Evolutionary conservation across 1,140 invertebrate species (phyloP).

Genomic region (Orussus abietinus): DNA sequence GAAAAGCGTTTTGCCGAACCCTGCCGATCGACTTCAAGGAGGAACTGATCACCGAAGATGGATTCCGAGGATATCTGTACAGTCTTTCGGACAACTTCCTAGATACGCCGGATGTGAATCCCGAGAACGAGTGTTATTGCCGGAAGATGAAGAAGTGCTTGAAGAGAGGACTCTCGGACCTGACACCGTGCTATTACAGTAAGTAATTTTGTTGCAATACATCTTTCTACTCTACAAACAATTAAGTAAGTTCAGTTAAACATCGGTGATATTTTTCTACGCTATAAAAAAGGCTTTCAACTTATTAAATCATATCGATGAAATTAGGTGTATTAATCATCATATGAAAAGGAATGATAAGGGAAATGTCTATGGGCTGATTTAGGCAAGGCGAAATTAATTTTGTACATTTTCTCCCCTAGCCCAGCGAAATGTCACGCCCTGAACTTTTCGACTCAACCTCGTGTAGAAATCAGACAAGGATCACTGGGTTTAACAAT

Average conservation of each 20-base stretch:
- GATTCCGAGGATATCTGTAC: slow-evolving; percentile 50
- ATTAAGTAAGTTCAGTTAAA: slow-evolving; percentile 1
- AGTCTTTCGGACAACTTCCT: slow-evolving; percentile 56
- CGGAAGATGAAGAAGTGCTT: slow-evolving; percentile 52
- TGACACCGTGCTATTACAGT: slow-evolving; percentile 74
- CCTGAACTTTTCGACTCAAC: slow-evolving; percentile 7
- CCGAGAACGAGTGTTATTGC: slow-evolving; percentile 64
- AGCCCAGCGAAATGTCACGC: slow-evolving; percentile 5
- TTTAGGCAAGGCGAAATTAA: no score
- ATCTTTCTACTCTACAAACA: no score
- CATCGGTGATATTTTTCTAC: no score
- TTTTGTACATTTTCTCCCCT: no score
- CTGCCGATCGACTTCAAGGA: slow-evolving; percentile 56
- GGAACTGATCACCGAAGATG: slow-evolving; percentile 28
- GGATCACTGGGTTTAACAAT: no score
- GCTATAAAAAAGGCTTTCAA: no score
- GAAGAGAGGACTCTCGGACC: slow-evolving; percentile 60
- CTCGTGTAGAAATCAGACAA: no score
- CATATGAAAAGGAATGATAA: no score
- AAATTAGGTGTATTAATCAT: no score
- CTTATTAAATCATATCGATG: no score
- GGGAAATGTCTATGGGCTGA: no score
- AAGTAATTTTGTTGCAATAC: slow-evolving; percentile 42
- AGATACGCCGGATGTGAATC: slow-evolving; percentile 53
- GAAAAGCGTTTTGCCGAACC: slow-evolving; percentile 66